These are phyloP conservation scores for Xiphophorus hellerii DNA, from an alignment of 2,113 vertebrate genomes.

Conservation along the genomic window DNA sequence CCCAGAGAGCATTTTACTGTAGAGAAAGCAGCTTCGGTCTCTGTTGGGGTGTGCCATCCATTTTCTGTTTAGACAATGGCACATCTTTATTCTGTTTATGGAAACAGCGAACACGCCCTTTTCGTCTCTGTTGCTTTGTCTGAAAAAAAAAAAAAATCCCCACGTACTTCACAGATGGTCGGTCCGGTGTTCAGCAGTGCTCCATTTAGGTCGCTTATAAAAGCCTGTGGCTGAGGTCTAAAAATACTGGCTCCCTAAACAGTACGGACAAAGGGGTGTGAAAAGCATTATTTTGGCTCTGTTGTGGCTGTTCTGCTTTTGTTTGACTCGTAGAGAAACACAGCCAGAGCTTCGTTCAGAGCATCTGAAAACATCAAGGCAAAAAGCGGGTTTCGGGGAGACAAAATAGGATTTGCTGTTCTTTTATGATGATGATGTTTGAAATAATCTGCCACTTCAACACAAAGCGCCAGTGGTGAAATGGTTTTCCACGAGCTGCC, in stretches of 20 bases:
- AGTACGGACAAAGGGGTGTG: not conserved
- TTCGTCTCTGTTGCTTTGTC: constrained; percentile 26
- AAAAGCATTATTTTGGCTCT: not conserved
- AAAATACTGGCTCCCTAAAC: not conserved
- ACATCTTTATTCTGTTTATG: constrained; percentile 16
- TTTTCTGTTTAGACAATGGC: constrained; percentile 12
- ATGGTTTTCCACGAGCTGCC: not conserved
- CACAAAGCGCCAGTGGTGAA: not conserved
- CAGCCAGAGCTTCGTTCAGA: not conserved
- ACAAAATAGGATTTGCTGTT: not conserved
- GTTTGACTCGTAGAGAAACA: not conserved
- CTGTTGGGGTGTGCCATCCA: not conserved
- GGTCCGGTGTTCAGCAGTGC: not conserved
- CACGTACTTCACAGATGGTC: not conserved
- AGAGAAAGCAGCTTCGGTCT: constrained; percentile 6
- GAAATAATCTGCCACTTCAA: not conserved
- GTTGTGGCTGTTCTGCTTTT: not conserved
- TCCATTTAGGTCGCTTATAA: not conserved
- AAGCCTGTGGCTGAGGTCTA: not conserved
- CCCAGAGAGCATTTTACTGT: constrained; percentile 4
- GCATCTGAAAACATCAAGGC: not conserved
- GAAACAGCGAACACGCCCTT: constrained; percentile 13
- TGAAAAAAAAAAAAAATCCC: not conserved
- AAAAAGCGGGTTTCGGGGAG: not conserved
- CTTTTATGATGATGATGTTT: not conserved